Conservation (phyloP, 2,797 vertebrate genomes). For the Amblyopsis hoosieri region DNA sequence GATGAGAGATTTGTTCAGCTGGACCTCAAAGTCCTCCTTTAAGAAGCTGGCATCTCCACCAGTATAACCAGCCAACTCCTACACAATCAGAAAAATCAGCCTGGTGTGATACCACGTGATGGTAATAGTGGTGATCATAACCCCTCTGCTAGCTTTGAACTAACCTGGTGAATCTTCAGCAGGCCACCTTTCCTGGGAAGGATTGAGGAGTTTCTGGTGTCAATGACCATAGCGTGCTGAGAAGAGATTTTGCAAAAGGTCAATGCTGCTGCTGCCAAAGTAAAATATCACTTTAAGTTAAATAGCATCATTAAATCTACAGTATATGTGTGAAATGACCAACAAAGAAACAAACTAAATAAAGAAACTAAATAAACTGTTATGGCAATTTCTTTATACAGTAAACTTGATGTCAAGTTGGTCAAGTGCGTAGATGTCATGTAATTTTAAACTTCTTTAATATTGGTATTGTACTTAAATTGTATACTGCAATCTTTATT, state of each 20-base stretch:
- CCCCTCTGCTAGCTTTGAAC: background rate
- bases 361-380: too few species aligned
- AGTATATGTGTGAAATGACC: background rate
- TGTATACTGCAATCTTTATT: too few species aligned
- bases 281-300: background rate
- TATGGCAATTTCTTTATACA: too few species aligned
- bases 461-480: too few species aligned
- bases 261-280: too few species aligned
- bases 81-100: constrained; percentile 20
- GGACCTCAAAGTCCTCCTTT: constrained; percentile 96
- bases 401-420: too few species aligned
- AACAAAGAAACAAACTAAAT: background rate
- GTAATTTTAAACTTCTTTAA: too few species aligned
- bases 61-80: constrained; percentile 95
- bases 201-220: constrained; percentile 93
- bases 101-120: background rate
- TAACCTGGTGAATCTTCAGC: constrained; percentile 96
- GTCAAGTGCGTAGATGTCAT: too few species aligned
- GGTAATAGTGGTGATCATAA: background rate
- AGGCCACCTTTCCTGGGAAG: constrained; percentile 88
- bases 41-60: constrained; percentile 94
- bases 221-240: constrained; percentile 94
- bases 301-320: background rate
- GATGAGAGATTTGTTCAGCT: constrained; percentile 86
- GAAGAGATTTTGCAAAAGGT: background rate